Evolutionary conservation across 2,113 vertebrate species (phyloP).

Genomic region (Trichechus manatus): DNA sequence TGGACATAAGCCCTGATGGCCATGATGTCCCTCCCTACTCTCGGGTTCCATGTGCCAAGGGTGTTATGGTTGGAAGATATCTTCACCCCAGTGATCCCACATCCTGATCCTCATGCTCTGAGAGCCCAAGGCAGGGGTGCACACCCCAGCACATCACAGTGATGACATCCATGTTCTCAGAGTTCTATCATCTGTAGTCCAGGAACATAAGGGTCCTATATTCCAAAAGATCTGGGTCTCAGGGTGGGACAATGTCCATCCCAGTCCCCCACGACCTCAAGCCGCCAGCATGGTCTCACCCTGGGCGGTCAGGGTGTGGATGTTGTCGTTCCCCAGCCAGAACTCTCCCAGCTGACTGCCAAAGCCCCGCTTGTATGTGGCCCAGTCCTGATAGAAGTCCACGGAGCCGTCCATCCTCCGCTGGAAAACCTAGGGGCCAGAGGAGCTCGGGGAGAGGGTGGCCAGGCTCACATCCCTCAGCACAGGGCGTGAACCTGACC

Average conservation of each 20-base stretch:
- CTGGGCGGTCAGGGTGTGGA: constrained; percentile 80
- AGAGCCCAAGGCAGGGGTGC: fast-evolving
- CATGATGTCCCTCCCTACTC: not conserved
- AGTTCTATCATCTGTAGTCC: fast-evolving
- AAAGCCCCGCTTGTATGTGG: constrained; percentile 83
- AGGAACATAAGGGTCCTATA: fast-evolving
- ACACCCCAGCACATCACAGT: not conserved
- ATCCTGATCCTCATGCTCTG: fast-evolving
- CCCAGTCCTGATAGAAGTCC: constrained; percentile 84
- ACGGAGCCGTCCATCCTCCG: constrained; percentile 78
- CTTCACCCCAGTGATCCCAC: fast-evolving
- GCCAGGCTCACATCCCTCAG: fast-evolving
- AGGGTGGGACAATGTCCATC: too few relatives aligned
- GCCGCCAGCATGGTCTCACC: constrained; percentile 34
- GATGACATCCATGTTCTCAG: not conserved
- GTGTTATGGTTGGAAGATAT: fast-evolving
- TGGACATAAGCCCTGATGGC: fast-evolving
- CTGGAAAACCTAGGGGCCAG: constrained; percentile 81
- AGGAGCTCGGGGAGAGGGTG: not conserved
- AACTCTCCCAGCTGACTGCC: constrained; percentile 85
- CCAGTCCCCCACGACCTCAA: not conserved
- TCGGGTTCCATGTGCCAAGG: fast-evolving
- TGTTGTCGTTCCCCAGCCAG: constrained; percentile 87
- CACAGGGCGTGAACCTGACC: fast-evolving
- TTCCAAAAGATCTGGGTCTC: too few relatives aligned